These are phyloP conservation scores for Gerris lacustris DNA, from an alignment of 2,888 invertebrate genomes.

Conservation along the genomic window DNA sequence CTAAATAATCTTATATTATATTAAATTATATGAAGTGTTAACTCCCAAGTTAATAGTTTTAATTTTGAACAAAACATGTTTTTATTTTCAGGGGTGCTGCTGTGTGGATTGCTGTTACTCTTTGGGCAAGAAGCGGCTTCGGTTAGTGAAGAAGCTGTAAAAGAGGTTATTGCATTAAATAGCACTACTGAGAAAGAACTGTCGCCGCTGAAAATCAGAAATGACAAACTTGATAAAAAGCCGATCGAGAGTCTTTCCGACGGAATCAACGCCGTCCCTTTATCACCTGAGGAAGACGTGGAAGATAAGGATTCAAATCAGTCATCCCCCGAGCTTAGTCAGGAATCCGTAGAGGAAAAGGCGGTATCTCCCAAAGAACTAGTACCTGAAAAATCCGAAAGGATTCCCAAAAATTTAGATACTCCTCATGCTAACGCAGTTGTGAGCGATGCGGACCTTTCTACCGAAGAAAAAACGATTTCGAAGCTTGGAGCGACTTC, in stretches of 20 bases:
- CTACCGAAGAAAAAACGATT: not conserved
- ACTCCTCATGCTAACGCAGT: not conserved
- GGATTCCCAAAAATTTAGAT: not conserved
- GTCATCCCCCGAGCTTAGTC: no score
- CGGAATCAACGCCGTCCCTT: not conserved
- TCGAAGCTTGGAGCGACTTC: not conserved
- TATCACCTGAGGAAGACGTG: not conserved
- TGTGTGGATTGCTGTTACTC: constrained; percentile 12
- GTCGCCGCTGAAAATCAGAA: not conserved
- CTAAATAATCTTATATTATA: no score
- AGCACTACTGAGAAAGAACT: not conserved
- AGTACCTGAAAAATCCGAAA: not conserved
- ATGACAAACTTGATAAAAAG: not conserved
- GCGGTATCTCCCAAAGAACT: not conserved
- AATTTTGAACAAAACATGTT: no score
- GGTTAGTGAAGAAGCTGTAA: not conserved
- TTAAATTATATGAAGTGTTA: no score
- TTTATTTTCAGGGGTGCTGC: constrained; percentile 17
- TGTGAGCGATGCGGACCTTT: not conserved
- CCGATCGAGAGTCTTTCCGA: not conserved
- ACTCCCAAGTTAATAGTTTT: no score
- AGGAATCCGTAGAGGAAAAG: no score
- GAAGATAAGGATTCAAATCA: not conserved
- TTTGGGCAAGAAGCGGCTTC: not conserved
- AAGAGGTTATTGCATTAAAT: not conserved